Evolutionary conservation across 2,888 invertebrate genomes (phyloP).

Genomic region (Pristionchus fissidentatus): DNA sequence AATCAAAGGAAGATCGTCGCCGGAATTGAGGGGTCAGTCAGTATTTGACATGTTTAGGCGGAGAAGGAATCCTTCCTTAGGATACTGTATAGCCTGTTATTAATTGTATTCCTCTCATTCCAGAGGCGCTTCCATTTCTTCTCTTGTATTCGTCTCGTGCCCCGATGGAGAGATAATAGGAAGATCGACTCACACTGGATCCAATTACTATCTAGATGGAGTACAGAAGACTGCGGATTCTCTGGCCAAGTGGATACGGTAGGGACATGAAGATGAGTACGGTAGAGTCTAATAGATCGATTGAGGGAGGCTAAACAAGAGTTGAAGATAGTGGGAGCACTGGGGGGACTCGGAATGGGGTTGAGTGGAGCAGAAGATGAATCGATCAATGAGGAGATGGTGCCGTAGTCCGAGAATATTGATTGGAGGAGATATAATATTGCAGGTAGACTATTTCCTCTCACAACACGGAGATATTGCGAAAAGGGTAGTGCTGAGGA

Average conservation of each 20-base stretch:
- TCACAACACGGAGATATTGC: conserved; percentile 63
- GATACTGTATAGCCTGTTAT: background rate
- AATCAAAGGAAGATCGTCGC: conserved; percentile 54
- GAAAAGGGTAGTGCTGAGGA: conserved; percentile 58
- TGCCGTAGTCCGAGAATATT: conserved; percentile 16
- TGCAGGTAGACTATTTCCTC: conserved; percentile 23
- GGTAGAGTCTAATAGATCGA: background rate
- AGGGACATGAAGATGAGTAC: conserved; percentile 38
- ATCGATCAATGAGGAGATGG: conserved; percentile 60
- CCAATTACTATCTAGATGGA: conserved; percentile 66
- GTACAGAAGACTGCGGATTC: conserved; percentile 51
- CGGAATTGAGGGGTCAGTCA: conserved; percentile 70
- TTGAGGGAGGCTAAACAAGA: conserved; percentile 39
- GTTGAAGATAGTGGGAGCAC: background rate
- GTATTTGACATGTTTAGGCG: background rate
- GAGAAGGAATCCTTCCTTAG: background rate
- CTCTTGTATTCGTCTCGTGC: conserved; percentile 62
- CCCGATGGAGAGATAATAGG: conserved; percentile 44
- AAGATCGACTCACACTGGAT: conserved; percentile 46
- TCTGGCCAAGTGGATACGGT: conserved; percentile 55
- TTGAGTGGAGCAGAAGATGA: conserved; percentile 72
- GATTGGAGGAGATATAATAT: background rate
- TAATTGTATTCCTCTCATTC: too few relatives aligned
- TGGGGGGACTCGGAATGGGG: conserved; percentile 64
- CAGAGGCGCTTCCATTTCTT: conserved; percentile 70